Base-by-base conservation (phyloP, 2,888 invertebrate genomes). In the Eledona agricola region DNA sequence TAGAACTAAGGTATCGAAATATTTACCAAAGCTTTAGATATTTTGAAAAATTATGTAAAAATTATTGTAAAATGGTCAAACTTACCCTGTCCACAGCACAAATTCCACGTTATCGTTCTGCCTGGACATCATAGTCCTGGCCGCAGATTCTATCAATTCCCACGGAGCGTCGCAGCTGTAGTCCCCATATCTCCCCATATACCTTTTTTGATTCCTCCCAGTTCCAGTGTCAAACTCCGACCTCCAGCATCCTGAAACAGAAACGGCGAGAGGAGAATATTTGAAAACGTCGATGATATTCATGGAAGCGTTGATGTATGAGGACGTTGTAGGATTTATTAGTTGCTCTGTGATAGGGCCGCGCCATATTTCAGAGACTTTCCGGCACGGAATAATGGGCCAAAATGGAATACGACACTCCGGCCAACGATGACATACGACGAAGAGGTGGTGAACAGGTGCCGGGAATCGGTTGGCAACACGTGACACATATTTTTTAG, bases 71-170 rank as follows among this genome's bases (percentile, higher is more conserved):
- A n/a, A n/a, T n/a, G n/a, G n/a, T n/a, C n/a, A n/a, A 19, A 77
- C 86, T 81, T 80, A 93, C 94, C 94, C 95, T 11, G 95, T 95
- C 95, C 95, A 96, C 12, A 96, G 78, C 11, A 95, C 91, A 74
- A 95, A 95, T 77, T 95, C 94, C 54, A 94, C 89, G 73, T 90
- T 92, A 76, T 93, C 89, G 31, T 88, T 86, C 71, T 89, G 89
- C 52, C 89, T 82, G 42, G 85, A 85, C 77, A 88, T 87, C 95
- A 95, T 95, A 61, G 90, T 88, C 70, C 83, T 82, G 50, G 93
- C 88, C 3, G 95, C 93, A 23, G 93, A 93, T 75, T 90, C 88
- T 65, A 95, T 89, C 66, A 96, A 84, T 70, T 87, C 85, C 84
- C 92, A 88, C 3, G 95, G 91, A 65, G 94, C 88, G 78, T 95